Evolutionary conservation across 1,140 invertebrate species (phyloP).

Genomic region (Sweltsa coloradensis): DNA sequence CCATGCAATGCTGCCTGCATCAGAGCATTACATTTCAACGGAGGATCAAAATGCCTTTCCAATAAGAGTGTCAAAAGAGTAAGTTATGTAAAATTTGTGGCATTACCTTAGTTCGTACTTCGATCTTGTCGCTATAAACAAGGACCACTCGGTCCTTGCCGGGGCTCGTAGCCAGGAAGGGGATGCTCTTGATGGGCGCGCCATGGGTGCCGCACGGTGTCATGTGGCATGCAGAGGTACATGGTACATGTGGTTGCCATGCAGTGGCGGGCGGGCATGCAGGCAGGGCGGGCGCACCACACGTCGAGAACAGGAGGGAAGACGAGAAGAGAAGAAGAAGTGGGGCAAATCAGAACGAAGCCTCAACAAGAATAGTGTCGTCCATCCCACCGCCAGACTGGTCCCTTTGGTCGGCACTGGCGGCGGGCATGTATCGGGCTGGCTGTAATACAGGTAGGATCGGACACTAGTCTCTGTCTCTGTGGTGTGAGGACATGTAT

Average conservation of each 20-base stretch:
- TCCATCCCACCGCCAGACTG: conserved; percentile 66
- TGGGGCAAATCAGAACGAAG: conserved; percentile 49
- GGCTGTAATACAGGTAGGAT: conserved; percentile 39
- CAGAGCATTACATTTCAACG: too few species aligned
- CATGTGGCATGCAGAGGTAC: not conserved
- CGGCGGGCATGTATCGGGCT: conserved; percentile 70
- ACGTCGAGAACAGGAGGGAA: conserved; percentile 10
- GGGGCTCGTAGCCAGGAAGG: conserved; percentile 19
- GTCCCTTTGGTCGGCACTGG: conserved; percentile 58
- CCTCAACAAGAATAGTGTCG: conserved; percentile 69
- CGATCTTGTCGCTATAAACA: conserved; percentile 42
- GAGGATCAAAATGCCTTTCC: not conserved
- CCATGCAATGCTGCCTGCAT: too few species aligned
- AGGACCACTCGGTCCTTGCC: conserved; percentile 40
- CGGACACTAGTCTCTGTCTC: too few species aligned
- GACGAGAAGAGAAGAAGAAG: conserved; percentile 12
- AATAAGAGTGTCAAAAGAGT: not conserved
- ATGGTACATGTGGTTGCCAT: conserved; percentile 9
- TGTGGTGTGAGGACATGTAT: too few species aligned
- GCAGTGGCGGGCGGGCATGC: conserved; percentile 13
- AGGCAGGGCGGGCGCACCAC: conserved; percentile 1
- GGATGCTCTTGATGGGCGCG: conserved; percentile 15
- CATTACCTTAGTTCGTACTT: conserved; percentile 40
- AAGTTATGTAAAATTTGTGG: not conserved
- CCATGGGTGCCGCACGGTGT: not conserved